Conservation (phyloP, 2,797 vertebrate genomes). For the Scleropages formosus region DNA sequence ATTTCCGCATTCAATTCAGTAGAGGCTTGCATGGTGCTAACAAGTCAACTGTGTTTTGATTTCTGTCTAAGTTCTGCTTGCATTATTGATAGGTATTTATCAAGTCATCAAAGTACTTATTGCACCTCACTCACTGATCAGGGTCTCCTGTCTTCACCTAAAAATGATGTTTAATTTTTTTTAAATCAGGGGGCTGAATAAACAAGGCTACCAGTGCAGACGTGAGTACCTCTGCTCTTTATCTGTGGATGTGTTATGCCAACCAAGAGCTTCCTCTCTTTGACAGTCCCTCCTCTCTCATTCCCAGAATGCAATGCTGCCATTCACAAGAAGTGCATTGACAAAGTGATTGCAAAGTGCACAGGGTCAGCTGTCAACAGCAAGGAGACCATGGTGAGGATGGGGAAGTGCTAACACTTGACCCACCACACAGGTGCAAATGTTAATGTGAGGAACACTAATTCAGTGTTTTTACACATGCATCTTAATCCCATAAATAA, state of each 20-base stretch:
- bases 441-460: not conserved
- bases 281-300: not conserved
- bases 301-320: conserved; percentile 89
- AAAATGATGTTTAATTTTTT: not conserved
- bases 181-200: conserved; percentile 91
- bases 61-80: not conserved
- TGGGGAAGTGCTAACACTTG: not conserved
- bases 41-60: too few species aligned
- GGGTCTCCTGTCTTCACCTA: not conserved
- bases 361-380: conserved; percentile 93
- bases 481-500: too few species aligned
- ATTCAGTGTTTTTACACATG: too few species aligned
- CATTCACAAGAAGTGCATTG: conserved; percentile 97
- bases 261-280: not conserved
- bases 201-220: conserved; percentile 93
- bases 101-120: too few species aligned
- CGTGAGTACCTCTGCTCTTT: conserved; percentile 7
- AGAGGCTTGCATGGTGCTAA: too few species aligned
- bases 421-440: not conserved
- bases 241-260: not conserved
- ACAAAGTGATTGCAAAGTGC: conserved; percentile 95
- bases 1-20: too few species aligned
- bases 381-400: conserved; percentile 88
- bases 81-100: too few species aligned
- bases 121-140: too few species aligned